phyloP scores from a whole-genome alignment of 2,888 invertebrate genomes.

The Scaptomyza reducta region DNA sequence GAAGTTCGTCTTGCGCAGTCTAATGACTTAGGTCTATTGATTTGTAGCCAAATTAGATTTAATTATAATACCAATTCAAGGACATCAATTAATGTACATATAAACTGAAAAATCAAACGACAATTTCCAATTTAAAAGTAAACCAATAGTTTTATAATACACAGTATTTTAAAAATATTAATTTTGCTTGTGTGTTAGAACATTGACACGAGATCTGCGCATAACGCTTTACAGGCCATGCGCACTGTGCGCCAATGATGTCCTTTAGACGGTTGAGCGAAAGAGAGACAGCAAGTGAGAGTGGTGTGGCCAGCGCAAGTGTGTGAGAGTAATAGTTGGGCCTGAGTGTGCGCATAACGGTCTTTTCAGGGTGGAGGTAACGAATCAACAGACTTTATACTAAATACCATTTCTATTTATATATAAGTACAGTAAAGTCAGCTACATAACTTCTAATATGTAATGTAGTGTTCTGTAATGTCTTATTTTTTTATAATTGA shows the following conservation, averaged over 20 bases:
- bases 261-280: slow-evolving; percentile 9
- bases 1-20: slow-evolving; percentile 64
- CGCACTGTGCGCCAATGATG: slow-evolving; percentile 38
- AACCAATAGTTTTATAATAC: neutral
- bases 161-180: neutral
- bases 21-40: slow-evolving; percentile 54
- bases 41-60: slow-evolving; percentile 35
- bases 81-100: neutral
- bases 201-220: slow-evolving; percentile 72
- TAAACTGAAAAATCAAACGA: neutral
- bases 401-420: neutral
- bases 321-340: slow-evolving; percentile 19
- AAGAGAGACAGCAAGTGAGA: slow-evolving; percentile 8
- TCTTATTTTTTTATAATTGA: neutral
- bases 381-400: slow-evolving; percentile 70
- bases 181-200: slow-evolving; percentile 18
- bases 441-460: slow-evolving; percentile 15
- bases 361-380: slow-evolving; percentile 50
- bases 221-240: slow-evolving; percentile 76
- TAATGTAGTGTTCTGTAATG: neutral
- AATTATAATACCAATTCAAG: neutral
- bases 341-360: slow-evolving; percentile 52
- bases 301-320: slow-evolving; percentile 8
- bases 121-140: neutral
- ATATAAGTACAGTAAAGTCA: neutral